phyloP scores from a whole-genome alignment of 1,140 invertebrate species.

The Halictus rubicundus region DNA sequence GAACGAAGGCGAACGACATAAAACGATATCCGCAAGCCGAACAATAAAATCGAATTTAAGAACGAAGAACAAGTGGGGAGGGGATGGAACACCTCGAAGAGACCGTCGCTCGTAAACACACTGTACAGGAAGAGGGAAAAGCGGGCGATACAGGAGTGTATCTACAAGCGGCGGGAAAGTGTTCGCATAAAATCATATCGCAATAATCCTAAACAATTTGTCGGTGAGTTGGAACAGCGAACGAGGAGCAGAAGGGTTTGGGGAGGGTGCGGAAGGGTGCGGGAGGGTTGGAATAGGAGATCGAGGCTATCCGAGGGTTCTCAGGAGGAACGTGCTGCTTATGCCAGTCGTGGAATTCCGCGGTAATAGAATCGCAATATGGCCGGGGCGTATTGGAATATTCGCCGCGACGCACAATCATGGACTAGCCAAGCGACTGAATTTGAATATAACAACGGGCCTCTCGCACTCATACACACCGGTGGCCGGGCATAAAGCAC shows the following conservation, averaged over 20 bases:
- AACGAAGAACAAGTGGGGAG: too few relatives aligned
- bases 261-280: not conserved
- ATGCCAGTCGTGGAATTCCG: slow-evolving; percentile 67
- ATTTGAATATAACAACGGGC: slow-evolving; percentile 78
- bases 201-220: slow-evolving; percentile 57
- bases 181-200: slow-evolving; percentile 48
- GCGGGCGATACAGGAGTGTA: not conserved
- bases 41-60: too few relatives aligned
- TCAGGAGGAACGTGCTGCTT: slow-evolving; percentile 20
- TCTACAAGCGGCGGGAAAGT: too few relatives aligned
- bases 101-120: not conserved
- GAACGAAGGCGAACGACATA: too few relatives aligned
- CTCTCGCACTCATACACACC: slow-evolving; percentile 66
- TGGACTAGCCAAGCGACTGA: slow-evolving; percentile 75
- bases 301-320: slow-evolving; percentile 30
- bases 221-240: not conserved
- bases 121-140: slow-evolving; percentile 9
- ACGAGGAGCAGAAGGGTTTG: not conserved
- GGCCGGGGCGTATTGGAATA: slow-evolving; percentile 69
- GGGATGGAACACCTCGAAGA: too few relatives aligned
- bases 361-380: slow-evolving; percentile 65
- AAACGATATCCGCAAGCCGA: too few relatives aligned
- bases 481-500: slow-evolving; percentile 68
- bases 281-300: not conserved
- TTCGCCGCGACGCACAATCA: slow-evolving; percentile 72